Evolutionary conservation across 1,140 invertebrate genomes (phyloP).

Genomic region (Drosophila mauritiana): DNA sequence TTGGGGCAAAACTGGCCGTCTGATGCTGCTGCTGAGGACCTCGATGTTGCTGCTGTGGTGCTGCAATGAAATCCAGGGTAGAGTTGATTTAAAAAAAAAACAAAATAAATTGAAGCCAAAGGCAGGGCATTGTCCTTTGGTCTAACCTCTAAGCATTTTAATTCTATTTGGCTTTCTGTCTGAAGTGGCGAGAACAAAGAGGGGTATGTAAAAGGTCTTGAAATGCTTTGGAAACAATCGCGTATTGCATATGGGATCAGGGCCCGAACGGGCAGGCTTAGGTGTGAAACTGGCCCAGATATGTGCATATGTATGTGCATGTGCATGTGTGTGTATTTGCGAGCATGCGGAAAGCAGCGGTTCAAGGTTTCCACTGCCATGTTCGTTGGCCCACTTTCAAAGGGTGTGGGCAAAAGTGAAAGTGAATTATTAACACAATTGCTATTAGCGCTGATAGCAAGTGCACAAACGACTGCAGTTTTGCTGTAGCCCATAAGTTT

Average conservation of each 20-base stretch:
- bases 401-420: conserved; percentile 51
- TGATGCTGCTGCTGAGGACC: conserved; percentile 10
- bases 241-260: conserved; percentile 4
- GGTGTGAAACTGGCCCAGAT: conserved; percentile 2
- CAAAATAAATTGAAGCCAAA: too few species aligned
- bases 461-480: conserved; percentile 15
- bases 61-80: conserved; percentile 30
- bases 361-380: conserved; percentile 55
- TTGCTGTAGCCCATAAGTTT: neutral
- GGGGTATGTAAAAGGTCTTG: too few species aligned
- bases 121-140: too few species aligned
- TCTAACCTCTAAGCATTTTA: too few species aligned
- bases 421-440: conserved; percentile 76
- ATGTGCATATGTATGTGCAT: neutral
- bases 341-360: conserved; percentile 9
- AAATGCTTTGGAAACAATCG: neutral
- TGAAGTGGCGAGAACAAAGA: too few species aligned
- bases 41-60: conserved; percentile 8
- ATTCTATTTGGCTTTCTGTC: too few species aligned
- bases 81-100: conserved; percentile 5
- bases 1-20: conserved; percentile 14
- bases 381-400: conserved; percentile 6
- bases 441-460: conserved; percentile 67
- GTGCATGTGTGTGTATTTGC: too few species aligned
- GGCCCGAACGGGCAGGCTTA: neutral